Base-by-base conservation (phyloP, 2,888 invertebrate species). In the Vannuccia rotundouncinata region DNA sequence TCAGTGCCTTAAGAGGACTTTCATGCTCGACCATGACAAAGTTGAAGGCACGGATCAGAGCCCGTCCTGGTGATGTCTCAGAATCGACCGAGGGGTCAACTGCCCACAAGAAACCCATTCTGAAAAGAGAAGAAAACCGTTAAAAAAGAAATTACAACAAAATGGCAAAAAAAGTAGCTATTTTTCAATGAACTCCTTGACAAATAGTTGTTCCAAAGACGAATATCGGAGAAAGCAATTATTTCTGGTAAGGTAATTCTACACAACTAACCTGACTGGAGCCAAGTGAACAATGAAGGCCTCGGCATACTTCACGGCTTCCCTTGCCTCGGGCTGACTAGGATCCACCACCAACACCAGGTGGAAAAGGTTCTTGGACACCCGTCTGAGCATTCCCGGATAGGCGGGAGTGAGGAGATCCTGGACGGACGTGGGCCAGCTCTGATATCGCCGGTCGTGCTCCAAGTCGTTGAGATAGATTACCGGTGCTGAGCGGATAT, bases 401-500 rank as follows among this genome's bases (percentile, higher is more conserved):
- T 95, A 99, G 0, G 95, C 95, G n/a, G 98, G 97, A 82, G 96
- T 90, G 82, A 99, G 89, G 82, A 99, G 89, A 85, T 97, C 95
- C 90, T 93, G 93, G 79, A 94, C 91, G 59, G 93, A 93, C 0
- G 92, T 90, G 0, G 95, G 93, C 98, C 97, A 99, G 80, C 93
- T 91, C 30, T 91, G 90, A 87, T 97, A 99, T 82, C 93, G 91
- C 73, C 92, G 90, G 89, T 99, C 98, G 5, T 90, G 91, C 89
- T 98, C 98, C 81, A 99, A 91, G 87, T 99, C 94, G 87, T 99
- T 99, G 29, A 97, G 90, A 93, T 95, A 99, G 86, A 88, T 85
- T 73, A 99, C 92, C 0, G 96, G 92, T 0, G 94, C 92, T 87
- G 98, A 95, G 82, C 98, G 90, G 82, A 97, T 93, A 87, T 99